phyloP scores from a whole-genome alignment of 1,140 invertebrate genomes.

The Metopolophium dirhodum region DNA sequence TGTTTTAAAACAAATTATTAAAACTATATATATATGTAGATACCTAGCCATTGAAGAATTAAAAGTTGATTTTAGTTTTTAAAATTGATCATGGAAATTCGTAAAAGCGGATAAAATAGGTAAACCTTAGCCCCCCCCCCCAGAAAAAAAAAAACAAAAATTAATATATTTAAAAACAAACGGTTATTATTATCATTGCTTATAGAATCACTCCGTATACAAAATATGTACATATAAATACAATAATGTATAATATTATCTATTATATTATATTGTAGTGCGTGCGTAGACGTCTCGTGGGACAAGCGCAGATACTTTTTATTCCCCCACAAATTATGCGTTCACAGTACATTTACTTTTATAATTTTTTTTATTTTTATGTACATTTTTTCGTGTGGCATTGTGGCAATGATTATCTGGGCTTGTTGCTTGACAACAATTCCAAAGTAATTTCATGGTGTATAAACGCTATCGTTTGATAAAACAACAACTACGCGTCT shows the following conservation, averaged over 20 bases:
- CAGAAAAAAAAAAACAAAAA: neutral
- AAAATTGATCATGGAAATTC: no score
- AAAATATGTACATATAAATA: neutral
- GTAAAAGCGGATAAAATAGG: no score
- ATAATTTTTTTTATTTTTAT: neutral
- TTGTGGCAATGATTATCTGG: neutral
- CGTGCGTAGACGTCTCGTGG: neutral
- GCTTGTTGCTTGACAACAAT: neutral
- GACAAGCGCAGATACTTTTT: neutral
- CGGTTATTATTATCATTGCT: neutral
- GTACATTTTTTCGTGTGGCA: neutral
- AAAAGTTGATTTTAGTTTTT: neutral
- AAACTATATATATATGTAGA: neutral
- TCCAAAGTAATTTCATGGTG: constrained; percentile 34
- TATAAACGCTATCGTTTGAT: constrained; percentile 9
- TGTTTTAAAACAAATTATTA: neutral
- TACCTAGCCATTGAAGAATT: no score
- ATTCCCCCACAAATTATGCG: neutral
- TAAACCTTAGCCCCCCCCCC: no score
- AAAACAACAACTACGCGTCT: neutral
- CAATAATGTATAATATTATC: neutral
- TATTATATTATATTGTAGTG: no score
- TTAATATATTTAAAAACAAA: neutral
- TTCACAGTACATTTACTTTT: constrained; percentile 30
- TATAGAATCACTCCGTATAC: neutral